Evolutionary conservation across 2,797 vertebrate genomes (phyloP), one percentile per base, ranked within the genome.

Genomic region (Hydrolagus colliei): DNA sequence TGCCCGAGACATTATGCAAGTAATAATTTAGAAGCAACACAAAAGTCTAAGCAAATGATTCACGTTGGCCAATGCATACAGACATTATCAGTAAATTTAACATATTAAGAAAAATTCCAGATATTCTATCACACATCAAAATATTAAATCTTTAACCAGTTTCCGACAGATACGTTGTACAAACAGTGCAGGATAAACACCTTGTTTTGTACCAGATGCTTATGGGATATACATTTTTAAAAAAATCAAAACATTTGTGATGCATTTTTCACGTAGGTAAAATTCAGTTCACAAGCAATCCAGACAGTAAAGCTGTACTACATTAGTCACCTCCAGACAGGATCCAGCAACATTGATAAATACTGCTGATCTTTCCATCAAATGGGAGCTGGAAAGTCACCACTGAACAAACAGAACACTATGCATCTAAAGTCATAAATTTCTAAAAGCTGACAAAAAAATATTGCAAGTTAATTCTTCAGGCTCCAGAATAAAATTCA

Each of bases 381-480:
- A 94, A 93, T 91, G 88, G 91, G 92, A 93, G 87, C 90, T 92
- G 91, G 91, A 94, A 95, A 92, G 92, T 94, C 92, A 93, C 89
- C 88, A 86, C 78, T 90, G 88, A 90, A 91, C 88, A 90, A 90
- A 90, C 88, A 87, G 79, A 90, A 87, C 86, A 86, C 88, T 90
- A 85, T 77, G 87, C 88, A 90, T 91, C 88, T 90, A 90, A 90
- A 82, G 91, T 91, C 90, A 94, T 92, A 93, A 91, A 93, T 91
- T 90, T 80, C 88, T 92, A 89, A 94, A 93, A 93, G 89, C 92
- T 92, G 91, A 90, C 91, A 93, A 88, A 90, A 91, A 91, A 90
- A 91, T 8, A 79, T 12, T 88, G 86, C 89, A 89, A 87, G 85
- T 86, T 87, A 90, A 87, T 87, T 88, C 89, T 90, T 90, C 90